phyloP scores from a whole-genome alignment of 2,113 vertebrate species.

The Petroica traversi region DNA sequence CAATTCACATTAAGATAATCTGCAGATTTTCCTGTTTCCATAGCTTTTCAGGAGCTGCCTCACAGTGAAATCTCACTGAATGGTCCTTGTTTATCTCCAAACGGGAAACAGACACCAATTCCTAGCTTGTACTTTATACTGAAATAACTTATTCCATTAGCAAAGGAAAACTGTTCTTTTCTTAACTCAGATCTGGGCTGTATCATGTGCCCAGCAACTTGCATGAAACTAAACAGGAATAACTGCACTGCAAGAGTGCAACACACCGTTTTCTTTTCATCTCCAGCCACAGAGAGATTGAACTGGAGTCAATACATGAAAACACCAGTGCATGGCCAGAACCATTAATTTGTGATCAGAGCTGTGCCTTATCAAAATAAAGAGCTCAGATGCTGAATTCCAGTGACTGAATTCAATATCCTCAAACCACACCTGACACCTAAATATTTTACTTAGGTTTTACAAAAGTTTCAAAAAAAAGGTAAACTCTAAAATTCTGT shows the following conservation, averaged over 20 bases:
- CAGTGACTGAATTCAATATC: accelerated
- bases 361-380: background rate
- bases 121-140: background rate
- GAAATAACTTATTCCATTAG: background rate
- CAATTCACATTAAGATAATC: slow-evolving; percentile 10
- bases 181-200: background rate
- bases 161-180: background rate
- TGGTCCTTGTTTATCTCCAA: background rate
- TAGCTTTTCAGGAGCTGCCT: slow-evolving; percentile 34
- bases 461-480: too few species aligned
- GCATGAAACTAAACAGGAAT: background rate
- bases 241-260: background rate
- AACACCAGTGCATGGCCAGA: background rate
- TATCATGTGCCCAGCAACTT: background rate
- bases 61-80: background rate
- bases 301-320: background rate
- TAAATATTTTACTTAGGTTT: too few species aligned
- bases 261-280: background rate
- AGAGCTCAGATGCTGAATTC: background rate
- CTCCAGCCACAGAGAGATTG: background rate
- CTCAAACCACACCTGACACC: background rate
- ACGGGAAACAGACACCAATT: background rate
- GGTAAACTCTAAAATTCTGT: too few species aligned
- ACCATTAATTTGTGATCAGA: background rate
- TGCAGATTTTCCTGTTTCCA: slow-evolving; percentile 8